These are phyloP conservation scores for Agonum fuliginosum DNA, from an alignment of 2,888 invertebrate species.

Conservation along the genomic window DNA sequence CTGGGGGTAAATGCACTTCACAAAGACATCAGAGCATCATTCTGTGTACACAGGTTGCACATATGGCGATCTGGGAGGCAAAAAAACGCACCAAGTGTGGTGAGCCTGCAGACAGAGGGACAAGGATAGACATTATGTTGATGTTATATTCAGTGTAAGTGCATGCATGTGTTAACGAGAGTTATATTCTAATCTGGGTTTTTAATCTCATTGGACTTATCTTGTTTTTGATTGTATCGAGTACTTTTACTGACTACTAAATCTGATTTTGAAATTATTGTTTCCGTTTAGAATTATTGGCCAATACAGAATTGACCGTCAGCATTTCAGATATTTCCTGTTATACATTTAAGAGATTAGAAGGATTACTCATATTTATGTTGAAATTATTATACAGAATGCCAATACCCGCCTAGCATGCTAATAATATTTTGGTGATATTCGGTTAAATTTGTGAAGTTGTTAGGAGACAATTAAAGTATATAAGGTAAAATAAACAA, in stretches of 20 bases:
- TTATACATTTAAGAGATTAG: no score
- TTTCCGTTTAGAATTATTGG: no score
- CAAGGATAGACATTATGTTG: slow-evolving; percentile 8
- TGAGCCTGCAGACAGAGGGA: not conserved
- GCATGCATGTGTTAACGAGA: slow-evolving; percentile 28
- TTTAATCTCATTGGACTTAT: slow-evolving; percentile 11
- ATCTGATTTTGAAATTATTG: not conserved
- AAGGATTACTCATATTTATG: no score
- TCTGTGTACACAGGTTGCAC: slow-evolving; percentile 36
- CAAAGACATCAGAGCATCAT: slow-evolving; percentile 23
- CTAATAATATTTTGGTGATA: no score
- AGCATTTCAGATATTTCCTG: no score
- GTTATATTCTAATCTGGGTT: slow-evolving; percentile 23
- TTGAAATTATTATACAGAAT: no score
- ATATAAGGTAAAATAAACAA: no score
- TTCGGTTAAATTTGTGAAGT: no score
- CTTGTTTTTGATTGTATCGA: slow-evolving; percentile 3
- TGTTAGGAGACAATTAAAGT: no score
- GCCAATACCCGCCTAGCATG: no score
- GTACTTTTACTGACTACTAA: not conserved
- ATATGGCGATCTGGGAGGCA: slow-evolving; percentile 39
- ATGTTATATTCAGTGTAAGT: slow-evolving; percentile 36
- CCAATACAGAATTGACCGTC: no score
- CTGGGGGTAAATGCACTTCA: slow-evolving; percentile 22
- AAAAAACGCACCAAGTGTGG: slow-evolving; percentile 25